These are phyloP conservation scores for Euphysa ruthae DNA, from an alignment of 30 jellyfish, hydroid and myxozoan species.

Conservation along the genomic window DNA sequence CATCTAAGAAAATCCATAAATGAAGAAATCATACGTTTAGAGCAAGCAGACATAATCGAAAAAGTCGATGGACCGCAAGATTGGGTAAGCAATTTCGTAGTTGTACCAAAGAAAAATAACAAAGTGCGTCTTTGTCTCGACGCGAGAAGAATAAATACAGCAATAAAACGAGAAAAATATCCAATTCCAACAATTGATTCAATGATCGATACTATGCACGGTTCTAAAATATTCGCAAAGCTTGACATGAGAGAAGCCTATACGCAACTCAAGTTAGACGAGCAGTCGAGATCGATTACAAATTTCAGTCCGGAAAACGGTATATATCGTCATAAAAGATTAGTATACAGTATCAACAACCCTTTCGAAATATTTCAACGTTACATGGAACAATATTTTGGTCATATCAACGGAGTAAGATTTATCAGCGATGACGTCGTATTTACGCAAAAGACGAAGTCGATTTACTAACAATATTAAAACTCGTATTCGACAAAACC, in stretches of 20 bases:
- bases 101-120: constrained; percentile 41
- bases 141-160: constrained; percentile 34
- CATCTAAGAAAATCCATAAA: constrained; percentile 40
- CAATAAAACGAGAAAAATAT: constrained; percentile 24
- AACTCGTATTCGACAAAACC: too few species aligned
- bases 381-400: constrained; percentile 3
- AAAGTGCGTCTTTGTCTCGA: constrained; percentile 44
- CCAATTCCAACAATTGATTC: constrained; percentile 38
- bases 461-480: background rate
- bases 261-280: constrained; percentile 15
- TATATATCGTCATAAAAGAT: constrained; percentile 16
- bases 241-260: constrained; percentile 17
- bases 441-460: constrained; percentile 4
- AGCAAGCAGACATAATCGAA: constrained; percentile 39
- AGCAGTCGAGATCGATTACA: constrained; percentile 9
- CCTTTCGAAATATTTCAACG: constrained; percentile 12
- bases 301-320: constrained; percentile 10
- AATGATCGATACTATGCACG: constrained; percentile 19
- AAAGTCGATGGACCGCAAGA: constrained; percentile 52
- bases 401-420: constrained; percentile 16
- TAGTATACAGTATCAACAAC: constrained; percentile 9
- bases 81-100: constrained; percentile 64
- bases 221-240: constrained; percentile 35
- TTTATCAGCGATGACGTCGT: constrained; percentile 3
- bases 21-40: constrained; percentile 35